phyloP scores from a whole-genome alignment of 1,140 invertebrate species.

The Pantala flavescens region DNA sequence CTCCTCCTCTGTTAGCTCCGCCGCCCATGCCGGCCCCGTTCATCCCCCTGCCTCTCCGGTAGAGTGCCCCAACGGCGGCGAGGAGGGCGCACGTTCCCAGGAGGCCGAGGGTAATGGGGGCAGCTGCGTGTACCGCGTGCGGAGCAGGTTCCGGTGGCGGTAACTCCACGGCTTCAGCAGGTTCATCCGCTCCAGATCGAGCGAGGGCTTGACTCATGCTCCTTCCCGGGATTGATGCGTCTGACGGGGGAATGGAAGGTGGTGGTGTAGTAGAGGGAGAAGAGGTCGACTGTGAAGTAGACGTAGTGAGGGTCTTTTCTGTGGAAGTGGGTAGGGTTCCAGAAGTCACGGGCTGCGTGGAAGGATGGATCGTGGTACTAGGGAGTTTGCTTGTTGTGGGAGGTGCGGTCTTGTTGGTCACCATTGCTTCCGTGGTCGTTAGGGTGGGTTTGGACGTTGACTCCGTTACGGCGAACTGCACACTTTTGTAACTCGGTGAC shows the following conservation, averaged over 20 bases:
- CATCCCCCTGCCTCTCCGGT: not conserved
- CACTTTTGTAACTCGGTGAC: not conserved
- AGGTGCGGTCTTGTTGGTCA: not conserved
- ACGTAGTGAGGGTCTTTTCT: not conserved
- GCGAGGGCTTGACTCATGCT: not conserved
- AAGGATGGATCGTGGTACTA: not conserved
- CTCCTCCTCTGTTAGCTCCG: not conserved
- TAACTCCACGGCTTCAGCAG: not conserved
- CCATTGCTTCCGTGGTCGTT: not conserved
- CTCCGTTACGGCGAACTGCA: no score
- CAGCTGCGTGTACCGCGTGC: not conserved
- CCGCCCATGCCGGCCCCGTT: not conserved
- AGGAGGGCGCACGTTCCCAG: not conserved
- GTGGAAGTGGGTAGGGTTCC: not conserved
- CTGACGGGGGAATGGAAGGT: not conserved
- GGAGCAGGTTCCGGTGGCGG: not conserved
- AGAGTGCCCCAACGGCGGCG: not conserved
- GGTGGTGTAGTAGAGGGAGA: not conserved
- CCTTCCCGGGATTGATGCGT: not conserved
- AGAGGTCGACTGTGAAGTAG: not conserved
- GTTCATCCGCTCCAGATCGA: not conserved
- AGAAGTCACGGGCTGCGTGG: not conserved
- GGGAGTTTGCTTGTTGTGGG: not conserved
- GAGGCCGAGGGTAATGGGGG: conserved; percentile 7
- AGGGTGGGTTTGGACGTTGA: no score